These are phyloP conservation scores for Charina bottae DNA, from an alignment of 2,113 vertebrate genomes.

Conservation along the genomic window DNA sequence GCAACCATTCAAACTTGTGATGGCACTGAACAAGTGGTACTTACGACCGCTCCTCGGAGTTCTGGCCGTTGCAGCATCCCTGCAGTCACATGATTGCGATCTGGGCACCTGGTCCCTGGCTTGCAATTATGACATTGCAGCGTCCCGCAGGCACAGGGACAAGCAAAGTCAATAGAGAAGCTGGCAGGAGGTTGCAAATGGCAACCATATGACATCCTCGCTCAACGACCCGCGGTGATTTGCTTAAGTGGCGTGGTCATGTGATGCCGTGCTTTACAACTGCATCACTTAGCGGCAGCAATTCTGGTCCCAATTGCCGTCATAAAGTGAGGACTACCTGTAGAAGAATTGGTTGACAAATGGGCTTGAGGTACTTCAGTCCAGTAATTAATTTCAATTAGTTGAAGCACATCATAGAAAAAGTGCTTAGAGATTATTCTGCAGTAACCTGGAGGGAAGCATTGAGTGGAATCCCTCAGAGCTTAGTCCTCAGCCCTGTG, in stretches of 20 bases:
- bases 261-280: no score
- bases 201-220: no score
- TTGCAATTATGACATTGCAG: background rate
- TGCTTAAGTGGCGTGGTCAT: no score
- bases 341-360: background rate
- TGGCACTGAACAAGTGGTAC: background rate
- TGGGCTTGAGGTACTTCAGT: background rate
- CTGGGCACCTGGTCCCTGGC: background rate
- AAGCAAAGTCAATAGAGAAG: background rate
- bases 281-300: no score
- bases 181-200: background rate
- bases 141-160: background rate
- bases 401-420: background rate
- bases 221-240: no score
- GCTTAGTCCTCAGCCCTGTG: background rate
- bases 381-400: background rate
- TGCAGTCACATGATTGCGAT: background rate
- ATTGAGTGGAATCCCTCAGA: background rate
- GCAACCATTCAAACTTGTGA: background rate
- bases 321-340: background rate
- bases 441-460: background rate
- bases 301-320: no score
- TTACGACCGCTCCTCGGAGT: background rate
- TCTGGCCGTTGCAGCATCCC: background rate
- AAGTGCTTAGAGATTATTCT: background rate